These are phyloP conservation scores for Gymnoscopelus microlampas DNA, from an alignment of 2,797 vertebrate genomes.

Conservation along the genomic window DNA sequence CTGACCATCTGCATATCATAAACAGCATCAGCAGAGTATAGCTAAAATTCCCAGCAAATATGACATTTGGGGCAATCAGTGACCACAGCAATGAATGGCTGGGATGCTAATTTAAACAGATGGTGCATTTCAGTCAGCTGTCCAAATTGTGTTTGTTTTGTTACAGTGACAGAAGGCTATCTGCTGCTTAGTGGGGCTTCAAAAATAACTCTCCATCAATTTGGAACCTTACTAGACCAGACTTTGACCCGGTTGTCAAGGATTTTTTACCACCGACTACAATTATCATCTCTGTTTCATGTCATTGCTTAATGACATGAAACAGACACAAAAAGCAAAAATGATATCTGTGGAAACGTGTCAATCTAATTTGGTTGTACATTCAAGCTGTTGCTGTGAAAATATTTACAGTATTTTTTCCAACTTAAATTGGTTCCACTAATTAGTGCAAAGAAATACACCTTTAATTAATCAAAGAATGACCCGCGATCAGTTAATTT, in stretches of 20 bases:
- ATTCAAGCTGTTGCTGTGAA: too few species aligned
- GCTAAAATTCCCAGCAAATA: too few species aligned
- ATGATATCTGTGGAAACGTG: neutral
- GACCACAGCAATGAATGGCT: too few species aligned
- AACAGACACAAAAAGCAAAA: neutral
- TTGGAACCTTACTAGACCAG: constrained; percentile 6
- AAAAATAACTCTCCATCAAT: neutral
- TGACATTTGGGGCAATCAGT: too few species aligned
- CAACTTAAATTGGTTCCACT: neutral
- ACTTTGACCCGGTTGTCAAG: neutral
- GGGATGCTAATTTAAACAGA: neutral
- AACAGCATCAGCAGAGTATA: too few species aligned
- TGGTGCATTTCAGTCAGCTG: neutral
- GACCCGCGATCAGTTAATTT: neutral
- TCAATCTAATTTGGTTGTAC: constrained; percentile 2
- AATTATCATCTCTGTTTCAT: neutral
- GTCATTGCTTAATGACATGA: neutral
- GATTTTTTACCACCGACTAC: neutral
- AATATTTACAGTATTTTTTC: too few species aligned
- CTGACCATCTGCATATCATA: constrained; percentile 6
- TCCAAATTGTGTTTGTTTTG: too few species aligned
- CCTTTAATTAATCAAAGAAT: constrained; percentile 1
- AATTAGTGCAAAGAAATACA: constrained; percentile 4
- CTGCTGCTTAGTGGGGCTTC: neutral
- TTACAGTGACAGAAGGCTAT: too few species aligned